Evolutionary conservation across 2,797 vertebrate genomes (phyloP), one percentile per base, ranked within the genome.

Genomic region (Myioborus miniatus): DNA sequence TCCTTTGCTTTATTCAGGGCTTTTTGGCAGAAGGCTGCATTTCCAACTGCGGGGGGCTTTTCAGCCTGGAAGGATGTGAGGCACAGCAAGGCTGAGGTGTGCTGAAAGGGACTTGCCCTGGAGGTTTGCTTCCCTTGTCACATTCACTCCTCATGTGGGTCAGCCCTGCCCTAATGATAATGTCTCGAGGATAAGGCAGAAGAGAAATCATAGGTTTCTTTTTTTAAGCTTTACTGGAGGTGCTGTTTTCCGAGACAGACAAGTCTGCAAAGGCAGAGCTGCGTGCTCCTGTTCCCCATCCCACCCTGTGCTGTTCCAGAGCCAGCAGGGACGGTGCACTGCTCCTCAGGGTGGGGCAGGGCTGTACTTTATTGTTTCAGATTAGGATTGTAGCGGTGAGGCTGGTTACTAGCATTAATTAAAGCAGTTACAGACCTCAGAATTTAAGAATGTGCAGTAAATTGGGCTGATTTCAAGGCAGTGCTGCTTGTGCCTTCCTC

Each of bases 1-100:
- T 63, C 67, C 78, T 89, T 92, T 74, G 78, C 78, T 93, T 93
- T 84, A 71, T 95, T 95, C 81, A 55, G 81, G 60, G 59, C 30
- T 92, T 27, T 75, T 59, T 94, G 93, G 82, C 86, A 89, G 81
- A 74, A 63, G 44, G 36, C 27, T 71, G 52, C 37, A 1, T 70
- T 95, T 93, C 75, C 74, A 65, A 23, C 80, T 26, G 55, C 0
- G 39, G 70, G 55, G 85, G 79, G 47, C 81, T 87, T 70, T 89
- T 91, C 32, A 20, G 37, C 6, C 34, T 46, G 74, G n/a, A 26
- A 46, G 68, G 74, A 52, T 69, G 85, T 34, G 84, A 68, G 79
- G 39, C 27, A 11, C 34, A 41, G 83, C 0, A 0, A 6, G 34
- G 47, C 74, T 79, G 90, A 92, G 86, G 89, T 93, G 89, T 76